Base-by-base conservation (phyloP, 2,797 vertebrate genomes). In the Myripristis jacobus region DNA sequence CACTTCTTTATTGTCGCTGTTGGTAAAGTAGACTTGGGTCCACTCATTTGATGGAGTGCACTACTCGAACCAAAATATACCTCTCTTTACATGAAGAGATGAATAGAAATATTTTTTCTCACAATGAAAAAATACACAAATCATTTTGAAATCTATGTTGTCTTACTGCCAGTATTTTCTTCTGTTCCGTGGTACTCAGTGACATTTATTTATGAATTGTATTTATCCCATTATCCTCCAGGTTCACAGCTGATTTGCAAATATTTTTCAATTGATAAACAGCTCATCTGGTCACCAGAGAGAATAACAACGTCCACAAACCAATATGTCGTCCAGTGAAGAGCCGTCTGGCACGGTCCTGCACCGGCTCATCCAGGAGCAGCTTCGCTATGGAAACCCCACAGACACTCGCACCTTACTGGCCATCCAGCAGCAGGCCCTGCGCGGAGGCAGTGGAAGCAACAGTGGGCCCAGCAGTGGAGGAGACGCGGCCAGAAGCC, bases 351-450 rank as follows among this genome's bases (percentile, higher is more conserved):
- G 97, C 79, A 99, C 97, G 25, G 98, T 99, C 69, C 93, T 99
- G 84, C 98, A 99, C 91, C 94, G 98, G 48, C 96, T 99, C 70
- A 99, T 99, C 90, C 98, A 99, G 91, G 98, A 99, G 93, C 97
- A 99, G 91, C 94, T 99, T 64, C 96, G 97, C 64, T 98, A 98
- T 16, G 98, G 97, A 51, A 99, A 98, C 86, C 96, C 98, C 67
- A 98, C 96, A 0, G 98, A 99, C 91, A 95, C 97, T 12, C 97
- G 96, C 74, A 97, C 97, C 1, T 94, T 99, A 87, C 86, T 99
- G 81, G 97, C 97, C 83, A 99, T 99, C 90, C 98, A 99, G 93
- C 93, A 94, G 91, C 93, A 95, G 92, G 94, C 94, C 65, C 91
- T 94, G 91, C 91, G 92, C 7, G 93, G 90, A 79, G 91, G 91